Evolutionary conservation across 2,797 vertebrate species (phyloP).

Genomic region (Tinamus major): DNA sequence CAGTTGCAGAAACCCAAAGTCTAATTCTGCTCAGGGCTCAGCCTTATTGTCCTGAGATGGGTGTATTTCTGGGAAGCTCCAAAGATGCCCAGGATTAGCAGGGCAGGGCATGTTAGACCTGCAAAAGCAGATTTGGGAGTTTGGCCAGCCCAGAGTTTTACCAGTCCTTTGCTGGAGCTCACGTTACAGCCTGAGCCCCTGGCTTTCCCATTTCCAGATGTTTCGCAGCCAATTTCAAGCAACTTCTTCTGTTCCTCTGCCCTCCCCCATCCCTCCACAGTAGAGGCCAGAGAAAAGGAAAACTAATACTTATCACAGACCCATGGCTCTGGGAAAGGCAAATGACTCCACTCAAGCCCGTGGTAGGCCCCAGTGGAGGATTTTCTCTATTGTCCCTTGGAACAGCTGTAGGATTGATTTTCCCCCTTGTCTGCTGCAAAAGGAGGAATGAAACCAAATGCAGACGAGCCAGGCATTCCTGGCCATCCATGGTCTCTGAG

Average conservation of each 20-base stretch:
- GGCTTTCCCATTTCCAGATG: background rate
- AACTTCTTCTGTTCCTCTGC: background rate
- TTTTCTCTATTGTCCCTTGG: background rate
- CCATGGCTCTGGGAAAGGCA: background rate
- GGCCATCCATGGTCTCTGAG: accelerated
- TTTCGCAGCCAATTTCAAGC: background rate
- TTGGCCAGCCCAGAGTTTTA: background rate
- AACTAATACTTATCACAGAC: background rate
- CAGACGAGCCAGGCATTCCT: background rate
- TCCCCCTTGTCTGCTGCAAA: background rate
- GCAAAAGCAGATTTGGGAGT: background rate
- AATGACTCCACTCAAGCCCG: accelerated
- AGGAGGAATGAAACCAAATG: background rate
- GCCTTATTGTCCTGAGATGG: background rate
- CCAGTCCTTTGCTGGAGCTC: background rate
- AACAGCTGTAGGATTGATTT: background rate
- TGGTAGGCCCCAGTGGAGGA: background rate
- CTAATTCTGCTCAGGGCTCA: background rate
- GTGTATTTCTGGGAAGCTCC: background rate
- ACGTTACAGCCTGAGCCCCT: background rate
- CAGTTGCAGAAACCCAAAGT: background rate
- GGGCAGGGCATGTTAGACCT: background rate
- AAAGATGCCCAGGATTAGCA: background rate
- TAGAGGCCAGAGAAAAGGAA: background rate
- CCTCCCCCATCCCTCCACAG: background rate